phyloP scores from a whole-genome alignment of 2,113 vertebrate genomes.

The Lathamus discolor region DNA sequence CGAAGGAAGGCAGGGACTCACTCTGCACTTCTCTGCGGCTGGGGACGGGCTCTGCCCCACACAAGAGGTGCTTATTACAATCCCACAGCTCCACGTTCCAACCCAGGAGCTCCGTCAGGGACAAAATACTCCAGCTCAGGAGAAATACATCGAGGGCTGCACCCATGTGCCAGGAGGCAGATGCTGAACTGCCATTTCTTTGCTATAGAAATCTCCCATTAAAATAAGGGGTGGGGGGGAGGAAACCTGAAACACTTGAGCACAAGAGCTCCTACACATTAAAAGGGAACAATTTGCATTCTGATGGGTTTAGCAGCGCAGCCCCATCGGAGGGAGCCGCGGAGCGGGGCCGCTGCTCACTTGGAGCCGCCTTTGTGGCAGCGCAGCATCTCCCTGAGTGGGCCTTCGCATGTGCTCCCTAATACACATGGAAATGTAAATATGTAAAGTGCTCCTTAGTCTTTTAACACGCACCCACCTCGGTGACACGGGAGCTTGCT shows the following conservation, averaged over 20 bases:
- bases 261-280: background rate
- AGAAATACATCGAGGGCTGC: background rate
- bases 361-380: background rate
- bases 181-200: background rate
- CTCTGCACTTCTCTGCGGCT: fast-evolving
- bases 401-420: background rate
- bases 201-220: background rate
- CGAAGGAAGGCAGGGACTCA: background rate
- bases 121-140: background rate
- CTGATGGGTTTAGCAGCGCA: background rate
- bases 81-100: background rate
- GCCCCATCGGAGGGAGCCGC: background rate
- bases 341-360: background rate
- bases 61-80: background rate
- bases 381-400: background rate
- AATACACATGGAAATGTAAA: background rate
- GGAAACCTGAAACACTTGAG: background rate
- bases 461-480: background rate
- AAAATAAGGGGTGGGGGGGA: background rate
- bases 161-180: background rate
- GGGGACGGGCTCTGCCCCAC: background rate
- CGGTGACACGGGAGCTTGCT: background rate
- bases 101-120: background rate
- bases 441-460: background rate
- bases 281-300: background rate